A percentile compares a stretch with the other conserved stretches of the same genome.
Evolutionary conservation across 2,113 vertebrate genomes (phyloP).

Genomic region (Dasyornis broadbenti): DNA sequence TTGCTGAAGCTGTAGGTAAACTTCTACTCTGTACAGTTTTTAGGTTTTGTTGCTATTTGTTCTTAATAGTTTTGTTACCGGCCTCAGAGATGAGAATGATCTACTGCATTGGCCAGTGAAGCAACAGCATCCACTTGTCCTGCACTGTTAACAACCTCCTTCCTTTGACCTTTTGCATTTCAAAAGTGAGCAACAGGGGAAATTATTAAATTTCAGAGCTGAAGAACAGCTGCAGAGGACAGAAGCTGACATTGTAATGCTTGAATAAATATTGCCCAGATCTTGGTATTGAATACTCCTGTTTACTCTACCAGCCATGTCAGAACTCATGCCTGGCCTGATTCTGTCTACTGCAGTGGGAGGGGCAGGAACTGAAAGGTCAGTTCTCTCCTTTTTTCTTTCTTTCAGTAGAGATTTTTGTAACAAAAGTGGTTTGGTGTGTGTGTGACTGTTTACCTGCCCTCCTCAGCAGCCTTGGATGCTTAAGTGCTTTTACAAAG

Average conservation of each 20-base stretch:
- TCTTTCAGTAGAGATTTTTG: neutral
- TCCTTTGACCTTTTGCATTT: neutral
- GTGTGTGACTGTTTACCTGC: neutral
- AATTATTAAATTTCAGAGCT: neutral
- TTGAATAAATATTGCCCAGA: neutral
- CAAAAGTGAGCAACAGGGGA: neutral
- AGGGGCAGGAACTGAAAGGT: neutral
- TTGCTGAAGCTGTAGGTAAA: neutral
- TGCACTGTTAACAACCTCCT: neutral
- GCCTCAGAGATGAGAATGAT: neutral
- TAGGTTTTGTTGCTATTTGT: neutral
- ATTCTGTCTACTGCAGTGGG: neutral
- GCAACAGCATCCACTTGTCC: neutral
- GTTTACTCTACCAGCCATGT: rapidly evolving
- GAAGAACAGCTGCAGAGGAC: neutral
- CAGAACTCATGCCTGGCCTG: neutral
- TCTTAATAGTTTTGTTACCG: neutral
- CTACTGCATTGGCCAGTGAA: neutral
- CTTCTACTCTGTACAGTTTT: neutral
- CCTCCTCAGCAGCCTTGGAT: neutral
- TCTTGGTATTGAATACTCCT: neutral
- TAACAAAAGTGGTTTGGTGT: neutral
- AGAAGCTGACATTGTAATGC: neutral
- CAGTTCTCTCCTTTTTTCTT: neutral
- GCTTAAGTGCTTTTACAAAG: neutral